phyloP scores from a whole-genome alignment of 1,140 invertebrate species.

The Hylaeus volcanicus region DNA sequence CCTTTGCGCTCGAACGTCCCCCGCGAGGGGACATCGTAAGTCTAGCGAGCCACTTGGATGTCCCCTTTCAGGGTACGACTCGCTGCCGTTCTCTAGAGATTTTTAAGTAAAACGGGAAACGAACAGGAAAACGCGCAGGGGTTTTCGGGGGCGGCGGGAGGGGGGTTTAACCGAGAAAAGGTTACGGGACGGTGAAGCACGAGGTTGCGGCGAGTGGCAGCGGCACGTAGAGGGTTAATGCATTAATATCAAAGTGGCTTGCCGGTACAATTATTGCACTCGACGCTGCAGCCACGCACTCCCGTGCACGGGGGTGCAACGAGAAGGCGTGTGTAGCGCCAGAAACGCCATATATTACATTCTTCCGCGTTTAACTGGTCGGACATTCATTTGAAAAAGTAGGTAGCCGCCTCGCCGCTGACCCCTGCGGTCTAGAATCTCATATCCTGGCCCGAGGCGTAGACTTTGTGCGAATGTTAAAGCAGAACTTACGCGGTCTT shows the following conservation, averaged over 20 bases:
- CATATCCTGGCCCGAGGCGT: slow-evolving; percentile 43
- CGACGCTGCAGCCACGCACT: slow-evolving; percentile 50
- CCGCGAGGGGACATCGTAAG: background rate
- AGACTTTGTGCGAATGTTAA: slow-evolving; percentile 57
- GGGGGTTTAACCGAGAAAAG: slow-evolving; percentile 7
- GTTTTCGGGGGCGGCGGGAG: background rate
- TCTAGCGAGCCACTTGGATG: too few species aligned
- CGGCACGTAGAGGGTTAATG: slow-evolving; percentile 68
- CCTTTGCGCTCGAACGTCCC: too few species aligned
- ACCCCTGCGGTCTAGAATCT: slow-evolving; percentile 54
- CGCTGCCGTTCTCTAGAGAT: slow-evolving; percentile 7
- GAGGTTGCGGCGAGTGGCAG: slow-evolving; percentile 39
- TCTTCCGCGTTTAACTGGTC: slow-evolving; percentile 69
- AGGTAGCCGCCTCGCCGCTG: slow-evolving; percentile 44
- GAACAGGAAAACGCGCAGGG: slow-evolving; percentile 13
- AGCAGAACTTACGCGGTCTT: slow-evolving; percentile 46
- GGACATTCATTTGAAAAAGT: slow-evolving; percentile 70
- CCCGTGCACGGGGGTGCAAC: background rate
- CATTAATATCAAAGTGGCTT: slow-evolving; percentile 75
- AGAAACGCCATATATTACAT: slow-evolving; percentile 67
- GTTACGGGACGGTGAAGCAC: slow-evolving; percentile 10
- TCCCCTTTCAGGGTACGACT: too few species aligned
- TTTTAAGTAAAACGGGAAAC: slow-evolving; percentile 10
- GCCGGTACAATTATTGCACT: slow-evolving; percentile 74
- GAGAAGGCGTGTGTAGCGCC: background rate